Evolutionary conservation across 2,797 vertebrate genomes (phyloP).

Genomic region (Hemitrygon akajei): DNA sequence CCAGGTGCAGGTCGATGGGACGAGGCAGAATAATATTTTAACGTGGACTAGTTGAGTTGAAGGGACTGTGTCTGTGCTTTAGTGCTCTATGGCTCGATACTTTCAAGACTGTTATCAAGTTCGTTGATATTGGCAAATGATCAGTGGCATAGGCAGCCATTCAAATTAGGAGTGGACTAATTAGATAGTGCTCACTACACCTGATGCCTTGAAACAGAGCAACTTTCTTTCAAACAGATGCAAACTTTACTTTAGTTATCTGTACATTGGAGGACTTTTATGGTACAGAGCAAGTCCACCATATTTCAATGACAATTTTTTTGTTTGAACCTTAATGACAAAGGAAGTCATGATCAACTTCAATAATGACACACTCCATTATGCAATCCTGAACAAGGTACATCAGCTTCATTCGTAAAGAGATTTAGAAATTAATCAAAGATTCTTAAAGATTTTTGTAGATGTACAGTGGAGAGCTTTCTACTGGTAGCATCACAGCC

Average conservation of each 20-base stretch:
- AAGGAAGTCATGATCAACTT: not conserved
- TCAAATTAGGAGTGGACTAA: not conserved
- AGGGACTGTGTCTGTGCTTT: too few species aligned
- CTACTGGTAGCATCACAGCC: too few species aligned
- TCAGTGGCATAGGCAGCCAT: not conserved
- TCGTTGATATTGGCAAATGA: not conserved
- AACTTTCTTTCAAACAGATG: not conserved
- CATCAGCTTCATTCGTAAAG: too few species aligned
- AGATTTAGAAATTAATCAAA: too few species aligned
- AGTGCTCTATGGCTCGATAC: too few species aligned
- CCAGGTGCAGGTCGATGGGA: too few species aligned
- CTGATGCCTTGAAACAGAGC: not conserved
- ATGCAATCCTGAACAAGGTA: too few species aligned
- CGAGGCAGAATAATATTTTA: too few species aligned
- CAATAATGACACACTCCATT: not conserved
- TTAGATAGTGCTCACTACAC: too few species aligned
- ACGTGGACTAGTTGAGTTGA: too few species aligned
- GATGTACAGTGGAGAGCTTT: too few species aligned
- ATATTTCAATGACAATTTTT: slow-evolving; percentile 5
- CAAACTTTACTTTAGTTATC: not conserved
- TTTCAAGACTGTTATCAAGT: not conserved
- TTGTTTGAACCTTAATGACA: not conserved
- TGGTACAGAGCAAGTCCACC: not conserved
- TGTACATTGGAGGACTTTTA: not conserved
- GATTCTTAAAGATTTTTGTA: too few species aligned